Base-by-base conservation (phyloP, 2,113 vertebrate genomes). In the Trinectes maculatus region DNA sequence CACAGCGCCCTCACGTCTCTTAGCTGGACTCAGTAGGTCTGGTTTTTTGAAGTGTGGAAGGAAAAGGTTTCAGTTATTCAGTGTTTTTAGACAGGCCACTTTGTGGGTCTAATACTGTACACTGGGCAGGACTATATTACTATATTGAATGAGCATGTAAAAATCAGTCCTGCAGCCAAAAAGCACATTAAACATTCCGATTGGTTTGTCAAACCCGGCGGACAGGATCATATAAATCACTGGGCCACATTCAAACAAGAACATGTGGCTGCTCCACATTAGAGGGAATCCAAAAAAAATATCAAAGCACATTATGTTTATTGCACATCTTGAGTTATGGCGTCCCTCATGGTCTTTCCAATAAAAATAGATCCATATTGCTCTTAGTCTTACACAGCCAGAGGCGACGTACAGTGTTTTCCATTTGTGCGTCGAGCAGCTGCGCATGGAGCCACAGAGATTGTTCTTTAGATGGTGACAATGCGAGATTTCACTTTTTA, bases 271-370 rank as follows among this genome's bases (percentile, higher is more conserved):
- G 65, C 25, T 74, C 28, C 59, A 24, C 76, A 70, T 83, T 59
- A 62, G 51, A 54, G 21, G 57, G 55, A 77, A 74, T 73, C 79
- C 22, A 65, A 66, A 62, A 71, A 81, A 85, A 79, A n/a, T n/a
- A n/a, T 83, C 83, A 82, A 83, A 86, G 68, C 56, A 56, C 60
- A 72, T 79, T 72, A 82, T 78, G 71, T 87, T 85, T 86, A 84
- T 82, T 76, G 37, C 3, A 3, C 70, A 48, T 75, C 71, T 71
- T 84, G 82, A 85, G 71, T 86, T 80, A 85, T 34, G 29, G 42
- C 80, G 65, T 80, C 79, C 67, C 63, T 81, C 78, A 83, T 25
- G 37, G 57, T 56, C 60, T 25, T 60, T 67, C 57, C 77, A 75
- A 81, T 83, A 76, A 85, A 88, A 77, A 63, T 2, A 31, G 65